Percentiles rank a stretch among this genome's conserved stretches.
Conservation (phyloP, 2,797 vertebrate species). For the Pantherophis alleghaniensis region DNA sequence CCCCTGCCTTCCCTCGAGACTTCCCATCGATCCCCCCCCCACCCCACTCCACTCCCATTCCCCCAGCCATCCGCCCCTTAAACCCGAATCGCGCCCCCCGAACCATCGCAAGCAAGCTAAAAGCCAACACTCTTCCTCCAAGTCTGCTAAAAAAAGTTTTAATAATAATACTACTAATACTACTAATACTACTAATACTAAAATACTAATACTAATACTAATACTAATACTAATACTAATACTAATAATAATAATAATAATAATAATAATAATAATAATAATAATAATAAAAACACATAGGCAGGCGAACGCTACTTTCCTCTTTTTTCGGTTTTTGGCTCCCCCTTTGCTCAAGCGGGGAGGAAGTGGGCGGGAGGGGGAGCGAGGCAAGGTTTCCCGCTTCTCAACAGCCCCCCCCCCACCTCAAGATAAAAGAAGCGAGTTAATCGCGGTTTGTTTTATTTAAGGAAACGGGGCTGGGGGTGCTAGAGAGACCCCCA, state of each 20-base stretch:
- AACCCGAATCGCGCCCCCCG: not conserved
- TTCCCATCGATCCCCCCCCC: not conserved
- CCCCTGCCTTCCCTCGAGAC: not conserved
- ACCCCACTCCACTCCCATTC: too few relatives aligned
- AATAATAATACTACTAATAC: not conserved
- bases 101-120: not conserved
- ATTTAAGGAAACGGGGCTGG: not conserved
- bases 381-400: not conserved
- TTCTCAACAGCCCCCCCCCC: not conserved
- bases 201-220: not conserved
- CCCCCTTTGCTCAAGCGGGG: not conserved
- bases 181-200: too few relatives aligned
- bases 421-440: not conserved
- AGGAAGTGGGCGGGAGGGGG: not conserved
- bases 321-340: not conserved
- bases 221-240: not conserved
- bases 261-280: not conserved
- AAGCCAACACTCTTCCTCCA: not conserved
- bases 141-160: not conserved
- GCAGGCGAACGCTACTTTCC: not conserved
- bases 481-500: not conserved
- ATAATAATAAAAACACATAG: not conserved
- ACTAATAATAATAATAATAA: not conserved
- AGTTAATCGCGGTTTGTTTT: not conserved
- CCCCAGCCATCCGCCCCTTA: not conserved